A percentile compares a stretch with the other conserved stretches of the same genome.
Evolutionary conservation across 2,113 vertebrate species (phyloP).

Genomic region (Antechinus flavipes): DNA sequence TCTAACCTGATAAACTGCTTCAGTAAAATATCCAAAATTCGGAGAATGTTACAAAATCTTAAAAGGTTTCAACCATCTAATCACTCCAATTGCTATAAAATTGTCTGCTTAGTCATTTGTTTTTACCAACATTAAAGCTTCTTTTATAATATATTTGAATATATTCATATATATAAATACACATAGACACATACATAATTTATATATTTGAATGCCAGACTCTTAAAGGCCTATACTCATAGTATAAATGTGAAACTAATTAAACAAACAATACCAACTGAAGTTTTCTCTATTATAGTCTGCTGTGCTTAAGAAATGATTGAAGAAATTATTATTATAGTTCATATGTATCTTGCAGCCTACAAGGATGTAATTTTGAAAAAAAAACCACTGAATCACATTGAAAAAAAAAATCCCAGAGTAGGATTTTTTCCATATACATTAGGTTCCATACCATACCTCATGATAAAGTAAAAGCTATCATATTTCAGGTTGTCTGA

Average conservation of each 20-base stretch:
- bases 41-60: background rate
- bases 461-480: constrained; percentile 5
- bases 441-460: background rate
- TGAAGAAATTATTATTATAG: background rate
- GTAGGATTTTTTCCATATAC: background rate
- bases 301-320: background rate
- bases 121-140: background rate
- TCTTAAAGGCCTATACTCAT: background rate
- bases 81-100: background rate
- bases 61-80: background rate
- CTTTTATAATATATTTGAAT: background rate
- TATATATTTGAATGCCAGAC: background rate
- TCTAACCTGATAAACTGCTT: background rate
- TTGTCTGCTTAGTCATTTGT: background rate
- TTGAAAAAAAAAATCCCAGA: constrained; percentile 14
- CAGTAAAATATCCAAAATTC: background rate
- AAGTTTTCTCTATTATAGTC: background rate
- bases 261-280: background rate
- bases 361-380: constrained; percentile 21
- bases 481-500: background rate
- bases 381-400: background rate
- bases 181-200: too few relatives aligned
- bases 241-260: background rate
- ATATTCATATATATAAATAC: too few relatives aligned
- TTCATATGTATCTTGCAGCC: background rate